phyloP scores from a whole-genome alignment of 2,113 vertebrate genomes.

The Carassius carassius region DNA sequence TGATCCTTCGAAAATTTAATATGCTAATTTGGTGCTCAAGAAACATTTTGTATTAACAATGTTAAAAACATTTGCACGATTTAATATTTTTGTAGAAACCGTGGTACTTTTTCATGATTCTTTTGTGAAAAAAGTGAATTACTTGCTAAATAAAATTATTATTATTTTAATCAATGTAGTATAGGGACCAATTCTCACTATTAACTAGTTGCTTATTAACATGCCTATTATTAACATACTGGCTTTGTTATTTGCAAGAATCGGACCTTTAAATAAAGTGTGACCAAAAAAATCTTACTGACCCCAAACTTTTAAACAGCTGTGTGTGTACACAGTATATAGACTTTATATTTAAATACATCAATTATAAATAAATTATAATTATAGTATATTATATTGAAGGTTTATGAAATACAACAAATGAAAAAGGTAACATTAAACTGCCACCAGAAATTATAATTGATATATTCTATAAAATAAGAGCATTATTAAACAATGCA shows the following conservation, averaged over 20 bases:
- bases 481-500: background rate
- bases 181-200: too few species aligned
- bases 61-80: too few species aligned
- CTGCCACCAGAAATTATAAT: background rate
- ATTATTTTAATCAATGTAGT: too few species aligned
- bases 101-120: too few species aligned
- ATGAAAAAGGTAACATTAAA: background rate
- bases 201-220: too few species aligned
- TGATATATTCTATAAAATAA: background rate
- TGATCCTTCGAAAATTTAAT: background rate
- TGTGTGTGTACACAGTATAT: background rate
- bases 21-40: background rate
- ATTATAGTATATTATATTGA: background rate
- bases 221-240: too few species aligned
- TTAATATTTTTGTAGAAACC: background rate
- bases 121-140: too few species aligned
- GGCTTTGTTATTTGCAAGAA: too few species aligned
- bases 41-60: background rate
- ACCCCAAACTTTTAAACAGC: background rate
- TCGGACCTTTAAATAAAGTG: too few species aligned
- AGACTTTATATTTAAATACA: too few species aligned
- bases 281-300: background rate
- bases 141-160: too few species aligned
- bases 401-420: background rate
- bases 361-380: background rate